Conservation (phyloP, 2,888 invertebrate genomes). For the Ligdia adustata region DNA sequence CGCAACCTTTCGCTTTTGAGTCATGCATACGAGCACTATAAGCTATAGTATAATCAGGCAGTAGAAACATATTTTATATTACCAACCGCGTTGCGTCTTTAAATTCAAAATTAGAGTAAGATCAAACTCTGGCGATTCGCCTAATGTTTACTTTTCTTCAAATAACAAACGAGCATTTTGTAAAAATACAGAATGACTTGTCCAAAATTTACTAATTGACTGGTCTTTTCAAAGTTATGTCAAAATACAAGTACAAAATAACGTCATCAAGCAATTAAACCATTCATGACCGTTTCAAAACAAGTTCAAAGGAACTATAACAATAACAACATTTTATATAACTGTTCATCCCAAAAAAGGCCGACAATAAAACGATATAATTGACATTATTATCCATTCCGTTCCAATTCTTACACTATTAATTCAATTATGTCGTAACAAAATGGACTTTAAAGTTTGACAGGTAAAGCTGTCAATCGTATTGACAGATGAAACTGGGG, state of each 20-base stretch:
- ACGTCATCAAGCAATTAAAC: conserved; percentile 22
- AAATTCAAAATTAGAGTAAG: too few relatives aligned
- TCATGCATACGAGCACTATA: too few relatives aligned
- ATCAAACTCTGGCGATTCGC: too few relatives aligned
- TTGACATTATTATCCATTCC: conserved; percentile 67
- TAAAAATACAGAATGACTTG: conserved; percentile 33
- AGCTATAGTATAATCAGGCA: too few relatives aligned
- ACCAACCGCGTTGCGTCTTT: too few relatives aligned
- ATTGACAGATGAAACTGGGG: conserved; percentile 5
- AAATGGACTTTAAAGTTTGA: conserved; percentile 40
- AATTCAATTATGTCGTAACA: conserved; percentile 21
- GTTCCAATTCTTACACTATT: conserved; percentile 61
- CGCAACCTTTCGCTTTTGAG: too few relatives aligned
- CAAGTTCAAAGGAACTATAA: conserved; percentile 17
- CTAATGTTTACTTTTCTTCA: too few relatives aligned
- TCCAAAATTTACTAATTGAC: conserved; percentile 32
- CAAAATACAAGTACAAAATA: conserved; percentile 5
- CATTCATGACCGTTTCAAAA: conserved; percentile 20
- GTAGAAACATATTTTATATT: too few relatives aligned
- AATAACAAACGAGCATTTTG: too few relatives aligned
- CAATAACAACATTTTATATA: conserved; percentile 17
- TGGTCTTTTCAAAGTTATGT: conserved; percentile 12
- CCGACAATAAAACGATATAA: conserved; percentile 70
- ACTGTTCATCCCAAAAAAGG: conserved; percentile 33
- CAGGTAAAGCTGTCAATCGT: conserved; percentile 29